Conservation (phyloP, 1,140 invertebrate species). For the Drosophila paulistorum region DNA sequence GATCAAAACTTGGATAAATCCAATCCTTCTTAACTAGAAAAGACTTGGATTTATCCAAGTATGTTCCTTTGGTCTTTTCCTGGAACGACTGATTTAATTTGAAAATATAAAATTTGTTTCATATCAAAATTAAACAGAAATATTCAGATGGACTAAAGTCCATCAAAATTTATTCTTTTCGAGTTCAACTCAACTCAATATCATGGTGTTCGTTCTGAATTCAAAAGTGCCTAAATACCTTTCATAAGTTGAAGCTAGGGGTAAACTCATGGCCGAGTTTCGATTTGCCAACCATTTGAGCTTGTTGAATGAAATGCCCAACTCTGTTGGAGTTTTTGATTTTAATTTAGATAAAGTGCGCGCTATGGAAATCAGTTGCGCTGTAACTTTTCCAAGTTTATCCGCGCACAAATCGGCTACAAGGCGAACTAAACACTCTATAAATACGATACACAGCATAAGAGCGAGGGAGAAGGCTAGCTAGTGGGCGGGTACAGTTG, state of each 20-base stretch:
- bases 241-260: neutral
- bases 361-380: constrained; percentile 71
- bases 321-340: constrained; percentile 59
- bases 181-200: too few relatives aligned
- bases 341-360: constrained; percentile 79
- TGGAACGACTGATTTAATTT: too few relatives aligned
- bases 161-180: too few relatives aligned
- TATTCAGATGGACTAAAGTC: too few relatives aligned
- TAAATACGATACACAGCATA: constrained; percentile 54
- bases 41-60: too few relatives aligned
- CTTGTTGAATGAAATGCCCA: constrained; percentile 45
- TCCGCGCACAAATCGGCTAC: constrained; percentile 58
- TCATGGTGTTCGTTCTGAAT: too few relatives aligned
- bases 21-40: too few relatives aligned
- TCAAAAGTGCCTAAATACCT: neutral
- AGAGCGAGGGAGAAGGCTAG: constrained; percentile 9
- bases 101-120: too few relatives aligned
- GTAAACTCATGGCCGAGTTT: constrained; percentile 29
- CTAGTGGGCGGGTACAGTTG: constrained; percentile 4
- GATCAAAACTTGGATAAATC: too few relatives aligned
- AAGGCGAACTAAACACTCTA: constrained; percentile 75
- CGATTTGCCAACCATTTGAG: constrained; percentile 14
- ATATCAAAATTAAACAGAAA: too few relatives aligned
- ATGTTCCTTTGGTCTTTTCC: too few relatives aligned
- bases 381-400: constrained; percentile 64